Conservation (phyloP, 2,797 vertebrate genomes). For the Heteromormyrus szaboi region DNA sequence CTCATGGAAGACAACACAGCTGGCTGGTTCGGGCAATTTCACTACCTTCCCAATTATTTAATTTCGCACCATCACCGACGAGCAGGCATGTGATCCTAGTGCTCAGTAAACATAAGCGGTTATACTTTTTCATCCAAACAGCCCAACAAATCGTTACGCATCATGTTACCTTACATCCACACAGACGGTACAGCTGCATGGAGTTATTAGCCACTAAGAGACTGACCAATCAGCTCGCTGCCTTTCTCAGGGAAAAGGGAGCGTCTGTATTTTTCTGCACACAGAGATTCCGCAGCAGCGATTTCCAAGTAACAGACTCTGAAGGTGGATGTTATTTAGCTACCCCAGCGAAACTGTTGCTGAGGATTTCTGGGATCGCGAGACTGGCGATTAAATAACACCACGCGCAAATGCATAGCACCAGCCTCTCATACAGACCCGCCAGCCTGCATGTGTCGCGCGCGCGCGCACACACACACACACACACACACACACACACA, state of each 20-base stretch:
- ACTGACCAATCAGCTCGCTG: neutral
- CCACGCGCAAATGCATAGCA: neutral
- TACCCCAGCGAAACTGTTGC: neutral
- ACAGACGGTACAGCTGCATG: neutral
- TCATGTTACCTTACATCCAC: neutral
- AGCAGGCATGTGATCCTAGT: neutral
- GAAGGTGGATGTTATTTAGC: neutral
- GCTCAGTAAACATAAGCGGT: neutral
- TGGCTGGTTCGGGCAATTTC: conserved; percentile 2
- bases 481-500: too few relatives aligned
- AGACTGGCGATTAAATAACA: neutral
- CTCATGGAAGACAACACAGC: conserved; percentile 3
- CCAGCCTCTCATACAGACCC: neutral
- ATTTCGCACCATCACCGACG: neutral
- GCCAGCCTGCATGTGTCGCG: neutral
- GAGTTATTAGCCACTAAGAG: neutral
- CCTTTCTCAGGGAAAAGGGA: neutral
- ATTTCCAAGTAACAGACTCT: neutral
- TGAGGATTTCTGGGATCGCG: neutral
- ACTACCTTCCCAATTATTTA: conserved; percentile 1
- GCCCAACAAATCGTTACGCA: neutral
- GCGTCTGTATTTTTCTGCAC: neutral
- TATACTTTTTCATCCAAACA: neutral
- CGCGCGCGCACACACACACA: neutral
- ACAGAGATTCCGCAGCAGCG: neutral